phyloP scores from a whole-genome alignment of 1,140 invertebrate genomes.

The Drosophila mauritiana region DNA sequence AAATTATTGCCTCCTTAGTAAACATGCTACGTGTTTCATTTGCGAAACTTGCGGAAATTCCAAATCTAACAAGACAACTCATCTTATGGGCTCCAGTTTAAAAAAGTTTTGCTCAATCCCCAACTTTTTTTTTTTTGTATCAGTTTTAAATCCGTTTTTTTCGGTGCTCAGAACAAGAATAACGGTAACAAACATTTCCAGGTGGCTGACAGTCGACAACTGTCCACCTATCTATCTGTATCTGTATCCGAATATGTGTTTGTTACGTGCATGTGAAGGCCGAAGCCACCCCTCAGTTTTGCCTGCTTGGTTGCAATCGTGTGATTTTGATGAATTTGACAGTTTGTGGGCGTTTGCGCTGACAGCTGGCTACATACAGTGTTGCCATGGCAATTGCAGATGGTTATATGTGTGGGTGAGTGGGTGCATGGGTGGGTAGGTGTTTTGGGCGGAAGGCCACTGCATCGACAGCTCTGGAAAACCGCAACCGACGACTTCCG shows the following conservation, averaged over 20 bases:
- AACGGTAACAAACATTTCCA: constrained; percentile 64
- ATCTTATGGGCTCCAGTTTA: too few species aligned
- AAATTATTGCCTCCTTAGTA: too few species aligned
- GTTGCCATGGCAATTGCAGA: constrained; percentile 64
- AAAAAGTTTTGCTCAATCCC: too few species aligned
- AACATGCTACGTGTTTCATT: too few species aligned
- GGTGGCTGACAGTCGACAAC: constrained; percentile 70
- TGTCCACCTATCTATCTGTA: constrained; percentile 53
- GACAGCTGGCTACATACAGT: constrained; percentile 71
- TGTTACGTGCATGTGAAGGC: constrained; percentile 18
- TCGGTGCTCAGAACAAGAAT: constrained; percentile 31
- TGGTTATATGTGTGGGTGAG: neutral
- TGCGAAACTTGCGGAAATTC: too few species aligned
- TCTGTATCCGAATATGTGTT: constrained; percentile 3
- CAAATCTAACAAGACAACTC: too few species aligned
- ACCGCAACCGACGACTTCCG: constrained; percentile 80
- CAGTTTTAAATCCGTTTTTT: neutral
- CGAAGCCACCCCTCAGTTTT: neutral
- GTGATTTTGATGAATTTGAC: constrained; percentile 84
- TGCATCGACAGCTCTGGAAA: constrained; percentile 63
- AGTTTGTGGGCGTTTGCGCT: constrained; percentile 83
- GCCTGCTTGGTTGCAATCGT: constrained; percentile 65
- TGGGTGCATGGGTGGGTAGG: neutral
- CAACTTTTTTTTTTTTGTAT: too few species aligned
- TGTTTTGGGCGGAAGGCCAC: neutral